phyloP scores from a whole-genome alignment of 2,113 vertebrate genomes.

The Donacobius atricapilla region DNA sequence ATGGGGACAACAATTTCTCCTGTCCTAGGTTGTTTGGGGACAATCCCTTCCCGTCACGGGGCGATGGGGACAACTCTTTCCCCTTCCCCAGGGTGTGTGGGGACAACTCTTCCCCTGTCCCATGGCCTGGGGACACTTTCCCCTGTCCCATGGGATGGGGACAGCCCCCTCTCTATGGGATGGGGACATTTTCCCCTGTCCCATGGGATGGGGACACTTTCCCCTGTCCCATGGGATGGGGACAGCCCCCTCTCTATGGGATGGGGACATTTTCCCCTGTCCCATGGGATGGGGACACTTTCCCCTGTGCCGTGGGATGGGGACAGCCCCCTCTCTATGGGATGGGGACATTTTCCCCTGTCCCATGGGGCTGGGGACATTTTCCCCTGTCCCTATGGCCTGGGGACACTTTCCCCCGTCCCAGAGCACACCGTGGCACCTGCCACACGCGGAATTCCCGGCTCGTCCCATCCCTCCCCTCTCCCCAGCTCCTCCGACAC shows the following conservation, averaged over 20 bases:
- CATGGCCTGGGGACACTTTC: neutral
- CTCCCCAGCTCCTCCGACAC: neutral
- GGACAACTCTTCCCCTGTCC: neutral
- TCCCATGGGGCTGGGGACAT: neutral
- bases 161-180: too few relatives aligned
- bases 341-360: neutral
- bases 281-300: neutral
- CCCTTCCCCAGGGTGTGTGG: too few relatives aligned
- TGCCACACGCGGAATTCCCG: neutral
- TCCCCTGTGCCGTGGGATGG: neutral
- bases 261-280: neutral
- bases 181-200: neutral
- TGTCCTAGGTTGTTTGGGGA: too few relatives aligned
- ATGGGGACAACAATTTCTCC: neutral
- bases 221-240: neutral
- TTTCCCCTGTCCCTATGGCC: too few relatives aligned
- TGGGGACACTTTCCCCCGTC: too few relatives aligned
- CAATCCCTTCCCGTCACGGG: neutral
- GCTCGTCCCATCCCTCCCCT: neutral
- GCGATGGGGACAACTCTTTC: neutral
- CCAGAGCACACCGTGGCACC: neutral
- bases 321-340: neutral
- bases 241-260: neutral
- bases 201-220: neutral
- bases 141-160: neutral